Conservation (phyloP, 2,797 vertebrate genomes). For the Tragopan temminckii region DNA sequence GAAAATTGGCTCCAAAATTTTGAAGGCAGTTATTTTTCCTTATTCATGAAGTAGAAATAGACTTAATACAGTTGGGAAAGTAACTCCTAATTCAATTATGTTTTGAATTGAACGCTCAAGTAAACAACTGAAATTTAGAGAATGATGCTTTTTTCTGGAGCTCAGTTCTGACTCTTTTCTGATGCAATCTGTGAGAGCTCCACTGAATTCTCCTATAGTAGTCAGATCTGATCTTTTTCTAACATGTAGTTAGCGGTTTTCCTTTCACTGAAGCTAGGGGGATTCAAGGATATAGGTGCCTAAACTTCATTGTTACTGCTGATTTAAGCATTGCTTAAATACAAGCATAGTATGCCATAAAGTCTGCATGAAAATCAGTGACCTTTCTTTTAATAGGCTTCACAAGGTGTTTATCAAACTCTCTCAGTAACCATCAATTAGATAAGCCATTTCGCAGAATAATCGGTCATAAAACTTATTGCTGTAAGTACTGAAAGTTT, state of each 20-base stretch:
- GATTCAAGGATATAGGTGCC: not conserved
- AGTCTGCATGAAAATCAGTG: not conserved
- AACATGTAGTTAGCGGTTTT: not conserved
- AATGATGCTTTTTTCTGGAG: not conserved
- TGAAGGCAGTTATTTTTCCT: not conserved
- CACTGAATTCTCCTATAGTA: not conserved
- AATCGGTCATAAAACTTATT: constrained; percentile 45
- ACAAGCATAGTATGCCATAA: not conserved
- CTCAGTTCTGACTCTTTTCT: not conserved
- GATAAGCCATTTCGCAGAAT: constrained; percentile 43
- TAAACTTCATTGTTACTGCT: constrained; percentile 12
- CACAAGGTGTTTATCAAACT: constrained; percentile 57
- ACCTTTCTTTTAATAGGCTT: constrained; percentile 52
- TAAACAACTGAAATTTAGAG: not conserved
- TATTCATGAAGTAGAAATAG: not conserved
- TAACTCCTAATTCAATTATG: not conserved
- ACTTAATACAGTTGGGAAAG: not conserved
- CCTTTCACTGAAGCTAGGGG: not conserved
- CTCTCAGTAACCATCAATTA: constrained; percentile 50
- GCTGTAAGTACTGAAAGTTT: not conserved
- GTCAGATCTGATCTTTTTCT: not conserved
- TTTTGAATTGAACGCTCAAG: not conserved
- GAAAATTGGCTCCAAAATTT: not conserved
- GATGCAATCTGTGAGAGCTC: not conserved
- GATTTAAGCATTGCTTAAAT: constrained; percentile 35